phyloP scores from a whole-genome alignment of 53 echinoderm and acorn worm species.

The Luidia sarsii region DNA sequence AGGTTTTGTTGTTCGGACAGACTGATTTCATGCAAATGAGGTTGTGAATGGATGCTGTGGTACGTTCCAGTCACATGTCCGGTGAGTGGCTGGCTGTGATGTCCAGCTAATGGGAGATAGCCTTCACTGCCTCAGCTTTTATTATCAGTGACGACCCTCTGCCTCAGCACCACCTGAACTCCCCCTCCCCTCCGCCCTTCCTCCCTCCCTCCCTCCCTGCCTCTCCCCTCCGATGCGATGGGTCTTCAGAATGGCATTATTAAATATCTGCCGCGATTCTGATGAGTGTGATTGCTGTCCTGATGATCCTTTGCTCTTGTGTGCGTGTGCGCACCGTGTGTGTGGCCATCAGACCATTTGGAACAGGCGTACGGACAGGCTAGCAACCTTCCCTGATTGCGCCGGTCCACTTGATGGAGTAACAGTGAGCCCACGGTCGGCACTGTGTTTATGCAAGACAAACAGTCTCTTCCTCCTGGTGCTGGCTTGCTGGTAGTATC shows the following conservation, averaged over 20 bases:
- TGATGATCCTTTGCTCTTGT: conserved; percentile 18
- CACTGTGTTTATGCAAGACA: conserved; percentile 22
- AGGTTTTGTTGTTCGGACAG: neutral
- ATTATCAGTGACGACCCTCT: too few relatives aligned
- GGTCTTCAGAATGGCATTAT: neutral
- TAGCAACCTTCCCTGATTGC: neutral
- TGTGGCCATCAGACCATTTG: too few relatives aligned
- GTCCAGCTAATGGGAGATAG: conserved; percentile 7
- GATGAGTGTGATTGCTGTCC: conserved; percentile 35
- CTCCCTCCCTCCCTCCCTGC: neutral
- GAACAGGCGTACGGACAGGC: too few relatives aligned
- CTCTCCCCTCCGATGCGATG: neutral
- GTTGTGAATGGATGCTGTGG: neutral
- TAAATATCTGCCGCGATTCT: conserved; percentile 27
- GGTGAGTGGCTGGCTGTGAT: neutral
- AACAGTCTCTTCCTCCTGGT: conserved; percentile 21
- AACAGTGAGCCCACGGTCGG: neutral
- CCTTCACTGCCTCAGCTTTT: neutral
- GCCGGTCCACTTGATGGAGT: conserved; percentile 13
- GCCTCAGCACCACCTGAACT: too few relatives aligned
- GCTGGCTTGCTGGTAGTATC: neutral
- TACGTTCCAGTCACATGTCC: neutral
- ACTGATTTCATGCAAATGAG: conserved; percentile 32
- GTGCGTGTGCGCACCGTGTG: neutral
- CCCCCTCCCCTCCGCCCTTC: too few relatives aligned